phyloP scores from a whole-genome alignment of 2,888 invertebrate genomes.

The Oscheius sp. region DNA sequence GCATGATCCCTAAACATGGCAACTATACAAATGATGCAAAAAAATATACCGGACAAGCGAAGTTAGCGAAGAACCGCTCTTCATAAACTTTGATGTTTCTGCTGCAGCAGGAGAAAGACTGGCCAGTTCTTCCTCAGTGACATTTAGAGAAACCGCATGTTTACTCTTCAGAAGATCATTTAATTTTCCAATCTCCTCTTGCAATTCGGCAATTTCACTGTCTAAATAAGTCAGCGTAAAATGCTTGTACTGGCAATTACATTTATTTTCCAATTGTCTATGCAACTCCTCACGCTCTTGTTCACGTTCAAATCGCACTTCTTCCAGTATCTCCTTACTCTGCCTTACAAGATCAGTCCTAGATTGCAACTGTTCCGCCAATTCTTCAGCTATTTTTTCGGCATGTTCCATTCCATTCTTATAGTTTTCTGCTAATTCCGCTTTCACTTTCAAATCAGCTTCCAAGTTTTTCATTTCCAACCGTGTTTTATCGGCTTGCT shows the following conservation, averaged over 20 bases:
- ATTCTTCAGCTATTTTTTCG: neutral
- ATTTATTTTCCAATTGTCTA: slow-evolving; percentile 27
- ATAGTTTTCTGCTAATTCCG: slow-evolving; percentile 34
- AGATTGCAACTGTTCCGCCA: slow-evolving; percentile 21
- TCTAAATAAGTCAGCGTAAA: slow-evolving; percentile 30
- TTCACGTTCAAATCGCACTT: slow-evolving; percentile 20
- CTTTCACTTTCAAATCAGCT: slow-evolving; percentile 33
- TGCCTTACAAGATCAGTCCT: slow-evolving; percentile 1
- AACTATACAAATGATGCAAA: neutral
- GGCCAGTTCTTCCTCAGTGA: slow-evolving; percentile 57
- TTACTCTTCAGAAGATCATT: slow-evolving; percentile 58
- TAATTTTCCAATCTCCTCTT: slow-evolving; percentile 52
- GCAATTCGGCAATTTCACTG: slow-evolving; percentile 42
- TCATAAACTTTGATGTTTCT: slow-evolving; percentile 59
- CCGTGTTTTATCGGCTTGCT: slow-evolving; percentile 24
- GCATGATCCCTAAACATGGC: slow-evolving; percentile 54
- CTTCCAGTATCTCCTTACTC: slow-evolving; percentile 27
- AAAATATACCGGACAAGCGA: slow-evolving; percentile 46
- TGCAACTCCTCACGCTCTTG: neutral
- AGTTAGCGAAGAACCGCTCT: slow-evolving; percentile 61
- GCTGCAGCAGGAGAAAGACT: slow-evolving; percentile 65
- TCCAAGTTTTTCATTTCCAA: slow-evolving; percentile 30
- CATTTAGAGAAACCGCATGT: slow-evolving; percentile 49
- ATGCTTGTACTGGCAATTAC: neutral
- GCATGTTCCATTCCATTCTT: slow-evolving; percentile 35